Conservation (phyloP, 2,888 invertebrate species). For the Lissonota sp. region DNA sequence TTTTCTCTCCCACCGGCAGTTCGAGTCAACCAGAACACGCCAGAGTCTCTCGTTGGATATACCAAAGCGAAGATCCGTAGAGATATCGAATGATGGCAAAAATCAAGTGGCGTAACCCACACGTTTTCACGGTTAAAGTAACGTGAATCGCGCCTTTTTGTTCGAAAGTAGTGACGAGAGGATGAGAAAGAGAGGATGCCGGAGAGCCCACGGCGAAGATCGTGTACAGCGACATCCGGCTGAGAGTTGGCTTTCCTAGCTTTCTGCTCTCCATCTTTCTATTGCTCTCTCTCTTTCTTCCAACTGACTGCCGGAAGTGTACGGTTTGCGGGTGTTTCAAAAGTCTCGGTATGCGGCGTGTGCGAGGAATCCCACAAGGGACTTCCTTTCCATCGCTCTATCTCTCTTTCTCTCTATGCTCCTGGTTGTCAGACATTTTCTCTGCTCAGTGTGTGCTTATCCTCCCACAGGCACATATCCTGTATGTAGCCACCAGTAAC, state of each 20-base stretch:
- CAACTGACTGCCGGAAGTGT: constrained; percentile 64
- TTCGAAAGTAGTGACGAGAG: not conserved
- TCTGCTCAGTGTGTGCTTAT: constrained; percentile 21
- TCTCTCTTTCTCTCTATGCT: constrained; percentile 16
- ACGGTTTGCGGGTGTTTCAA: constrained; percentile 63
- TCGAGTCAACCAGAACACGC: constrained; percentile 39
- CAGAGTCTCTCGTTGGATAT: not conserved
- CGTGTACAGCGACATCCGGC: constrained; percentile 38
- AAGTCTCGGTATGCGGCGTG: constrained; percentile 35
- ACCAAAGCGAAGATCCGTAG: no score
- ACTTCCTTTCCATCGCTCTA: constrained; percentile 22
- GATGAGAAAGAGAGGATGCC: not conserved
- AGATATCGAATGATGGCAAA: no score
- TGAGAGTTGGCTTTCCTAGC: constrained; percentile 29
- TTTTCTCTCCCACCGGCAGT: not conserved
- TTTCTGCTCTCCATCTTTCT: constrained; percentile 10
- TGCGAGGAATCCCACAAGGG: constrained; percentile 31
- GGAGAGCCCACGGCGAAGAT: constrained; percentile 2
- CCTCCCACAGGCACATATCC: not conserved
- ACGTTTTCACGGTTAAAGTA: no score
- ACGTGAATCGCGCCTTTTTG: no score
- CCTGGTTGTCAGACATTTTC: constrained; percentile 37
- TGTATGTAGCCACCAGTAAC: constrained; percentile 18
- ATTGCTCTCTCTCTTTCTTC: not conserved
- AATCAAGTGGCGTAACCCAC: no score